A percentile compares a stretch with the other conserved stretches of the same genome.
Evolutionary conservation across 2,113 vertebrate species (phyloP).

Genomic region (Lagenorhynchus albirostris): DNA sequence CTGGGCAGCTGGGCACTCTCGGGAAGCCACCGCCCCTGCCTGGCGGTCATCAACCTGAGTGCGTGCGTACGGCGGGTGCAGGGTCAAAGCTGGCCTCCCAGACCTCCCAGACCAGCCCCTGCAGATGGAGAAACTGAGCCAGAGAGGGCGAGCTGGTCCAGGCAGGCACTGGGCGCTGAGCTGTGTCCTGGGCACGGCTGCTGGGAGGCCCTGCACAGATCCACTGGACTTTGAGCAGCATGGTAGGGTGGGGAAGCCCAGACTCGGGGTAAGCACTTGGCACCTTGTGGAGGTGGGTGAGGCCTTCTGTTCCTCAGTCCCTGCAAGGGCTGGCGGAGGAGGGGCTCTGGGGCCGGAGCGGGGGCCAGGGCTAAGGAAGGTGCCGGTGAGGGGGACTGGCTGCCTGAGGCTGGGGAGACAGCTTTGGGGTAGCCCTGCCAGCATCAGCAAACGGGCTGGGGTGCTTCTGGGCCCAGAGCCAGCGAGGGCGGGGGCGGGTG

Average conservation of each 20-base stretch:
- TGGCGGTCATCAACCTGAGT: not conserved
- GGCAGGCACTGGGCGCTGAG: not conserved
- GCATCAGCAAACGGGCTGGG: not conserved
- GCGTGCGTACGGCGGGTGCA: not conserved
- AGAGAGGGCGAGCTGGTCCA: accelerated
- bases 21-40: not conserved
- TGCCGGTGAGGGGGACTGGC: accelerated
- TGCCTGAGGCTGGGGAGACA: not conserved
- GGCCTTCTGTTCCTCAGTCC: not conserved
- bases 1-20: not conserved
- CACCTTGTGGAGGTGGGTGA: too few relatives aligned
- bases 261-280: not conserved
- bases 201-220: not conserved
- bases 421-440: not conserved
- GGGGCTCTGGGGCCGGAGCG: accelerated
- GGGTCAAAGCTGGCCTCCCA: not conserved
- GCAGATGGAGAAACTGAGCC: not conserved
- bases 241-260: not conserved
- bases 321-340: too few relatives aligned
- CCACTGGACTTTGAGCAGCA: accelerated
- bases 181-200: not conserved
- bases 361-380: not conserved
- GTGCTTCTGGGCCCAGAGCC: slow-evolving; percentile 2
- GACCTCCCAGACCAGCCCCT: not conserved
- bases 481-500: not conserved